These are phyloP conservation scores for Anabas testudineus DNA, from an alignment of 2,797 vertebrate genomes.

Conservation along the genomic window DNA sequence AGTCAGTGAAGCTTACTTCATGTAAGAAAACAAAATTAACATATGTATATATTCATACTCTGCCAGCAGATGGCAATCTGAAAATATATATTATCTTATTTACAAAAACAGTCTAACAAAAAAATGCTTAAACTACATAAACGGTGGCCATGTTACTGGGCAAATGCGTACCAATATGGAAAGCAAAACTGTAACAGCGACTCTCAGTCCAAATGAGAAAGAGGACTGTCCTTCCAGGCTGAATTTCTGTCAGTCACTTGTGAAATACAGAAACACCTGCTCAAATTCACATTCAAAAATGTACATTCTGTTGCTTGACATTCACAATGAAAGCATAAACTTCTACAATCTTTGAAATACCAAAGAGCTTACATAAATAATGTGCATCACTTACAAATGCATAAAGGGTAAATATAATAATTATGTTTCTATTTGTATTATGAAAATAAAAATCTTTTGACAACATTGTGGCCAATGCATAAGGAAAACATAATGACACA, in stretches of 20 bases:
- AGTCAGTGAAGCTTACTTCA: slow-evolving; percentile 83
- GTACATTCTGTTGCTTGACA: slow-evolving; percentile 71
- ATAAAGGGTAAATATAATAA: slow-evolving; percentile 43
- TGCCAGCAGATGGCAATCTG: slow-evolving; percentile 93
- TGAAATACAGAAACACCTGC: slow-evolving; percentile 33
- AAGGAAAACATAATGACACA: background rate
- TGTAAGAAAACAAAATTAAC: slow-evolving; percentile 85
- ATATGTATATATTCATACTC: slow-evolving; percentile 86
- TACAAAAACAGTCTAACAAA: slow-evolving; percentile 51
- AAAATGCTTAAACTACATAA: slow-evolving; percentile 32
- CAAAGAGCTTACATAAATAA: slow-evolving; percentile 57
- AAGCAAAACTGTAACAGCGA: slow-evolving; percentile 67
- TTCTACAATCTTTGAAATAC: slow-evolving; percentile 60
- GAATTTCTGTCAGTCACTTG: slow-evolving; percentile 39
- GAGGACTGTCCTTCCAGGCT: slow-evolving; percentile 49
- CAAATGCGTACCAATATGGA: slow-evolving; percentile 37
- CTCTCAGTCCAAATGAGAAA: slow-evolving; percentile 39
- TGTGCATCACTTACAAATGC: slow-evolving; percentile 66
- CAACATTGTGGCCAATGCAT: slow-evolving; percentile 20
- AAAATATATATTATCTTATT: slow-evolving; percentile 84
- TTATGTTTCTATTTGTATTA: slow-evolving; percentile 47
- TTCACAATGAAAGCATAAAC: slow-evolving; percentile 53
- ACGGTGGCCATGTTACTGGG: slow-evolving; percentile 38
- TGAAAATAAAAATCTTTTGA: slow-evolving; percentile 44
- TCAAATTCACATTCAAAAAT: slow-evolving; percentile 68